Conservation (phyloP, 2,797 vertebrate species). For the Pampus argenteus region DNA sequence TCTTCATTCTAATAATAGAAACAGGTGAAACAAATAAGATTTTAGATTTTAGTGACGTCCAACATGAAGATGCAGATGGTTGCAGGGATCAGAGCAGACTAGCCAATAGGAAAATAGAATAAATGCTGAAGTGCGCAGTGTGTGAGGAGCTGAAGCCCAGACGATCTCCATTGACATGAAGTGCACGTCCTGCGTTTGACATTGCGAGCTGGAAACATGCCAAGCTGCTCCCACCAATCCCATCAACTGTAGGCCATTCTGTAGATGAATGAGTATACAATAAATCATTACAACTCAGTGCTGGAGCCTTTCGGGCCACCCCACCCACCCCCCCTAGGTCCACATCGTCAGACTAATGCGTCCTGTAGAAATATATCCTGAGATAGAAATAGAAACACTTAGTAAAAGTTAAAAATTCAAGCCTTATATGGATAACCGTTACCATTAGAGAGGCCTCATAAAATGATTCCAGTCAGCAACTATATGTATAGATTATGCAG, state of each 20-base stretch:
- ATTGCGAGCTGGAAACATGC: slow-evolving; percentile 78
- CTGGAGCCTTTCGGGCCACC: slow-evolving; percentile 21
- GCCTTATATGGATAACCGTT: neutral
- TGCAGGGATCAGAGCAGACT: neutral
- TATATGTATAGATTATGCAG: too few relatives aligned
- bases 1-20: too few relatives aligned
- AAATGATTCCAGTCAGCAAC: too few relatives aligned
- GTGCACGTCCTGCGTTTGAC: slow-evolving; percentile 75
- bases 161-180: slow-evolving; percentile 50
- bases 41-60: neutral
- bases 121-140: slow-evolving; percentile 23
- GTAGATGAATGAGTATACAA: slow-evolving; percentile 37
- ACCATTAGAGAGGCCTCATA: too few relatives aligned
- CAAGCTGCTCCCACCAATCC: slow-evolving; percentile 48
- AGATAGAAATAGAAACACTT: slow-evolving; percentile 37
- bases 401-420: slow-evolving; percentile 21
- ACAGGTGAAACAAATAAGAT: neutral
- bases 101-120: slow-evolving; percentile 34
- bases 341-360: slow-evolving; percentile 42
- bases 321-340: slow-evolving; percentile 19
- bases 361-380: slow-evolving; percentile 17
- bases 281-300: slow-evolving; percentile 47
- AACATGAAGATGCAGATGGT: neutral
- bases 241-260: slow-evolving; percentile 32
- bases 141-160: neutral